Evolutionary conservation across 2,113 vertebrate genomes (phyloP).

Genomic region (Nannobrachium achirus): DNA sequence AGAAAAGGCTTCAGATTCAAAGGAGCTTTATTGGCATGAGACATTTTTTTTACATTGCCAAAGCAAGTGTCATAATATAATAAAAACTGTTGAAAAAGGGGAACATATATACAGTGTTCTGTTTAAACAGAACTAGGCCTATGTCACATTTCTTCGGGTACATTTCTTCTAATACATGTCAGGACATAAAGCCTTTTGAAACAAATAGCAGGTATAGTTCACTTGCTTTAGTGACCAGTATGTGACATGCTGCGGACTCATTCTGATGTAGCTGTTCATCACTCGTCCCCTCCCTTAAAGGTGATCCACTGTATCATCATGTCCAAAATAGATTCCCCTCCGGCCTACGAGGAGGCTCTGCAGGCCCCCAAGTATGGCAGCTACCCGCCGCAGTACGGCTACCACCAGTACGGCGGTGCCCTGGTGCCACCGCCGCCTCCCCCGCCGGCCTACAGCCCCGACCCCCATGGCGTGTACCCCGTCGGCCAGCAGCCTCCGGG

Average conservation of each 20-base stretch:
- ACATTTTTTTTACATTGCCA: no score
- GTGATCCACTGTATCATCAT: slow-evolving; percentile 52
- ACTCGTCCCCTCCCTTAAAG: slow-evolving; percentile 10
- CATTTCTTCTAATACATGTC: no score
- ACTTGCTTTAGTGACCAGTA: neutral
- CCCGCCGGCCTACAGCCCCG: slow-evolving; percentile 66
- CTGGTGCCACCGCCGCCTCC: slow-evolving; percentile 36
- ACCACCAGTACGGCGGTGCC: slow-evolving; percentile 13
- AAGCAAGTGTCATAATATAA: no score
- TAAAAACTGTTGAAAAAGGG: no score
- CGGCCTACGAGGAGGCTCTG: slow-evolving; percentile 74
- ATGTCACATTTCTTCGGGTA: no score
- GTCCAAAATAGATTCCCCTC: slow-evolving; percentile 70
- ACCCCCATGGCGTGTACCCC: slow-evolving; percentile 31
- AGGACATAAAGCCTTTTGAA: no score
- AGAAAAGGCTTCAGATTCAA: no score
- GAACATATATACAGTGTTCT: neutral
- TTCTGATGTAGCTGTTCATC: slow-evolving; percentile 1
- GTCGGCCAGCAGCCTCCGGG: slow-evolving; percentile 34
- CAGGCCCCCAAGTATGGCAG: slow-evolving; percentile 53
- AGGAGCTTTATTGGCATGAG: no score
- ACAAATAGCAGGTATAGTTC: neutral
- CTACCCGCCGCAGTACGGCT: slow-evolving; percentile 40
- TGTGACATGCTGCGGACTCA: neutral
- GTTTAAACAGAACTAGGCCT: no score